These are phyloP conservation scores for Mayetiola destructor DNA, from an alignment of 2,888 invertebrate species.

Conservation along the genomic window DNA sequence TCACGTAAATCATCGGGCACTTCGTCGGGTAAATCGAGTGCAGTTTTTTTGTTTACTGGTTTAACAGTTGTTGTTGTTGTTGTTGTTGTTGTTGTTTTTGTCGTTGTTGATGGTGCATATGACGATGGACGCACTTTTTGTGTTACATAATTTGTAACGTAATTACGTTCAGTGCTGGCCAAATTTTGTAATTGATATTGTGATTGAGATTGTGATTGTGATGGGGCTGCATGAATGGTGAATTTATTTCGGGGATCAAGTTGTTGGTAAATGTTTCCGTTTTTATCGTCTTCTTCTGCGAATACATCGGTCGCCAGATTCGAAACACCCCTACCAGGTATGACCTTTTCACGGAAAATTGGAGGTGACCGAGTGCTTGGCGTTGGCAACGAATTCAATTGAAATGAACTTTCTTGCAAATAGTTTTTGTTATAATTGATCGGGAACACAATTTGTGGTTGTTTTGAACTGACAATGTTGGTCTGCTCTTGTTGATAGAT, in stretches of 20 bases:
- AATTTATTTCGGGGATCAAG: not conserved
- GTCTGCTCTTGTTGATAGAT: conserved; percentile 17
- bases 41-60: conserved; percentile 35
- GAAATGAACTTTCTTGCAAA: not conserved
- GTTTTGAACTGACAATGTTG: conserved; percentile 22
- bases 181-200: too few relatives aligned
- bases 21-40: conserved; percentile 62
- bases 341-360: conserved; percentile 15
- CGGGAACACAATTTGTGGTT: conserved; percentile 25
- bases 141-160: not conserved
- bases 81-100: conserved; percentile 20
- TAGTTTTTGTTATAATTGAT: conserved; percentile 3
- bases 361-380: not conserved
- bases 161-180: conserved; percentile 13
- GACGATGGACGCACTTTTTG: not conserved
- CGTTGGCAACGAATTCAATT: not conserved
- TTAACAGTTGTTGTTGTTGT: conserved; percentile 25
- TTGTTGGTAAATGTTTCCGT: not conserved
- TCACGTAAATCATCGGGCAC: conserved; percentile 75
- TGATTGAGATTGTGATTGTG: conserved; percentile 19
- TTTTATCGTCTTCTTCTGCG: conserved; percentile 27
- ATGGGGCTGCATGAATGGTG: conserved; percentile 10
- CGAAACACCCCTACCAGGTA: conserved; percentile 28
- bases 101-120: conserved; percentile 3
- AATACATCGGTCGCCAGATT: conserved; percentile 33